These are phyloP conservation scores for Xenopus tropicalis DNA, from an alignment of 2,113 vertebrate species.

Conservation along the genomic window DNA sequence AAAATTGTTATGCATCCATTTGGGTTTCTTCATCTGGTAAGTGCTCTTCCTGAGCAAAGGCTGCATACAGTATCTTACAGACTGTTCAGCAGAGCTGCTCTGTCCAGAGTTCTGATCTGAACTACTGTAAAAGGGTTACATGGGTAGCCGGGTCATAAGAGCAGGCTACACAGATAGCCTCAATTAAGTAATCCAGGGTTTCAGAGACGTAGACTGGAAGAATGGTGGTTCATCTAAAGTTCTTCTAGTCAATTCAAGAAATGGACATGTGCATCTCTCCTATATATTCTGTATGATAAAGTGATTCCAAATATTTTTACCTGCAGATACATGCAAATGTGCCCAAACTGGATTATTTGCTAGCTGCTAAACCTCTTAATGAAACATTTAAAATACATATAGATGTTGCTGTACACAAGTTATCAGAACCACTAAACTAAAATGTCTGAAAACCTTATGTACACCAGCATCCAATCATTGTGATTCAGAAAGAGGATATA, in stretches of 20 bases:
- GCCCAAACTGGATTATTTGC: constrained; percentile 15
- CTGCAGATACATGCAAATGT: background rate
- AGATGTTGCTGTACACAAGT: constrained; percentile 37
- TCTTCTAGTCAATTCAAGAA: constrained; percentile 39
- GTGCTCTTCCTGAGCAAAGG: background rate
- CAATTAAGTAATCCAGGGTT: constrained; percentile 46
- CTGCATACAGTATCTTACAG: background rate
- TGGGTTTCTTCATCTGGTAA: too few relatives aligned
- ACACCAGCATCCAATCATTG: constrained; percentile 24
- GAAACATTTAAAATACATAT: constrained; percentile 8
- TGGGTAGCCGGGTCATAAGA: constrained; percentile 45
- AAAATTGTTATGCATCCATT: too few relatives aligned
- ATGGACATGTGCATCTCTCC: constrained; percentile 44
- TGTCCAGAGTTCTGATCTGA: constrained; percentile 46
- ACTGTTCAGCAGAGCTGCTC: constrained; percentile 28
- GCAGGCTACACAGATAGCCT: constrained; percentile 47
- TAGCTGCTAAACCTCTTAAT: constrained; percentile 24
- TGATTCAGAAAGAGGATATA: constrained; percentile 21
- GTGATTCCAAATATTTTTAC: background rate
- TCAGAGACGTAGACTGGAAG: constrained; percentile 43
- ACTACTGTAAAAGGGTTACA: constrained; percentile 46
- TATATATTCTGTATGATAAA: background rate
- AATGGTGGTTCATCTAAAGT: constrained; percentile 35
- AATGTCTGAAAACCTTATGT: constrained; percentile 17
- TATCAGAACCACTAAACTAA: constrained; percentile 12